A percentile compares a stretch with the other conserved stretches of the same genome.
These are phyloP conservation scores for Yponomeuta evonymella DNA, from an alignment of 2,888 invertebrate species.

Conservation along the genomic window DNA sequence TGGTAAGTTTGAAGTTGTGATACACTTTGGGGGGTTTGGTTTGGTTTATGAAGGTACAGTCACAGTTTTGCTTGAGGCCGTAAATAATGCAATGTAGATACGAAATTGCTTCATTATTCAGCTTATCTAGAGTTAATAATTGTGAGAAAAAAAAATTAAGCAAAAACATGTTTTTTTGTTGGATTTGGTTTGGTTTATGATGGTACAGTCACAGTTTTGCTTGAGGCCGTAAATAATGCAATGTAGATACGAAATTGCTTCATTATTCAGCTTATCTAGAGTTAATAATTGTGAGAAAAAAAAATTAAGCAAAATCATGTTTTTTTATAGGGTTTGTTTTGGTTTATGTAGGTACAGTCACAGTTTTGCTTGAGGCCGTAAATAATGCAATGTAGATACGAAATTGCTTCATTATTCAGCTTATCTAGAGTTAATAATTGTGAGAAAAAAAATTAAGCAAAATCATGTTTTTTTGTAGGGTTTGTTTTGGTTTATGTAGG, in stretches of 20 bases:
- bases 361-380: neutral
- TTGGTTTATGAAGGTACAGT: neutral
- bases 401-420: no score
- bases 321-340: neutral
- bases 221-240: neutral
- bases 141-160: no score
- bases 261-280: no score
- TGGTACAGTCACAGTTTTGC: neutral
- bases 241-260: neutral
- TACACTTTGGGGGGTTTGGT: neutral
- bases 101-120: no score
- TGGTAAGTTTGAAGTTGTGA: constrained; percentile 26
- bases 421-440: no score
- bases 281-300: no score
- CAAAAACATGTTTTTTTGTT: no score
- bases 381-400: neutral
- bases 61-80: neutral
- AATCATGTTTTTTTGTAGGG: no score
- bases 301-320: no score
- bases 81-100: neutral
- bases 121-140: no score
- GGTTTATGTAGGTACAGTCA: neutral
- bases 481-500: neutral
- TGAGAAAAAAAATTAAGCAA: no score
- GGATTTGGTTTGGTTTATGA: neutral